phyloP scores from a whole-genome alignment of 2,113 vertebrate species.

The Limanda limanda region DNA sequence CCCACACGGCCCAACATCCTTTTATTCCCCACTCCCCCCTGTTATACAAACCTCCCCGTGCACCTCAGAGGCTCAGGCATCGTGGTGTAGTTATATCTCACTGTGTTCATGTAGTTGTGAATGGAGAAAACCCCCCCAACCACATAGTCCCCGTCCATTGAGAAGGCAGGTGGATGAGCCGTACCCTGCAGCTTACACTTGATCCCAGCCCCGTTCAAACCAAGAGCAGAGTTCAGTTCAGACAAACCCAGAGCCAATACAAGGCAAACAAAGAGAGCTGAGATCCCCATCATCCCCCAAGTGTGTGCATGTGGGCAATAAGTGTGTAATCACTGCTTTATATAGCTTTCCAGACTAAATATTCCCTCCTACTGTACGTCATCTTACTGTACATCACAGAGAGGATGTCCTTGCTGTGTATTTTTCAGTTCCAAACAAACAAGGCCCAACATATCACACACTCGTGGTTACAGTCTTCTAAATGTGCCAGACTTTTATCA shows the following conservation, averaged over 20 bases:
- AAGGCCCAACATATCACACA: too few relatives aligned
- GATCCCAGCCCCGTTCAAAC: neutral
- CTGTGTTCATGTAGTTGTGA: conserved; percentile 52
- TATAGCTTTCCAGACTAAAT: conserved; percentile 29
- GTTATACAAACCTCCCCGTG: conserved; percentile 74
- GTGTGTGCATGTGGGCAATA: conserved; percentile 5
- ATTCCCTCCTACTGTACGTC: conserved; percentile 1
- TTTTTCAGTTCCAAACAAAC: neutral
- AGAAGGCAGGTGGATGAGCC: conserved; percentile 52
- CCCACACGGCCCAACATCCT: neutral
- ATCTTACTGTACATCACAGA: neutral
- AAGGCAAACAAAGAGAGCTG: conserved; percentile 1
- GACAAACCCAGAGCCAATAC: conserved; percentile 14
- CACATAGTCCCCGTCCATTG: conserved; percentile 72
- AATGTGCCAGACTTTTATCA: too few relatives aligned
- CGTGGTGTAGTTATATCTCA: conserved; percentile 61
- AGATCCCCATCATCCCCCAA: conserved; percentile 29
- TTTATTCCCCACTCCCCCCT: neutral
- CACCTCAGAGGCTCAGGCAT: conserved; percentile 66
- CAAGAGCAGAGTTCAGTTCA: conserved; percentile 22
- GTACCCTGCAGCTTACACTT: conserved; percentile 64
- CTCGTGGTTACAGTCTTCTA: too few relatives aligned
- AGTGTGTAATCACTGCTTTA: conserved; percentile 19
- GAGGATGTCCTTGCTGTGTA: neutral
- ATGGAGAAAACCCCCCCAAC: conserved; percentile 77